phyloP scores from a whole-genome alignment of 2,888 invertebrate genomes.

The Dinocampus coccinellae region DNA sequence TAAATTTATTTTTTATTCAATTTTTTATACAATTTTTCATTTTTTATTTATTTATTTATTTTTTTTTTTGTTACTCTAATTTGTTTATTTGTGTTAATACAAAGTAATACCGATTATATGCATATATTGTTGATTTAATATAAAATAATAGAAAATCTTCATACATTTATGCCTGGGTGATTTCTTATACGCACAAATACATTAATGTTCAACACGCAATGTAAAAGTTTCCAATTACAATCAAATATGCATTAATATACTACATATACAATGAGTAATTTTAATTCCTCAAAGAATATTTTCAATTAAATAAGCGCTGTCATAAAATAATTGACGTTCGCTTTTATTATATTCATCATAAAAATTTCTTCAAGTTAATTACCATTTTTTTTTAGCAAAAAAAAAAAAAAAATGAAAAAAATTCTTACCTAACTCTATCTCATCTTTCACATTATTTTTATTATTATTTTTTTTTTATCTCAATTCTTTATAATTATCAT shows the following conservation, averaged over 20 bases:
- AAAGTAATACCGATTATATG: constrained; percentile 13
- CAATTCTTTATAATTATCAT: not conserved
- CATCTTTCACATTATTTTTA: not conserved
- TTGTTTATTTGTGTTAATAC: too few relatives aligned
- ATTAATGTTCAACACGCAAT: constrained; percentile 43
- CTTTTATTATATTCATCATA: not conserved
- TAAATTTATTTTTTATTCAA: too few relatives aligned
- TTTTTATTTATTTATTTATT: too few relatives aligned
- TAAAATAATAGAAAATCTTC: constrained; percentile 48
- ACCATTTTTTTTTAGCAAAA: not conserved
- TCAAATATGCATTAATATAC: too few relatives aligned
- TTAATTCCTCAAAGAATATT: not conserved
- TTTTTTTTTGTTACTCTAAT: too few relatives aligned
- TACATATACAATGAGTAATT: too few relatives aligned
- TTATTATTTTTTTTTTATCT: not conserved
- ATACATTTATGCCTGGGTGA: constrained; percentile 51
- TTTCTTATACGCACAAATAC: constrained; percentile 17
- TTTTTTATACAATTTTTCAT: too few relatives aligned
- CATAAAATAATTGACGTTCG: not conserved
- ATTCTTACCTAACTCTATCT: not conserved
- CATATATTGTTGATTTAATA: not conserved
- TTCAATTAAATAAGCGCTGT: not conserved
- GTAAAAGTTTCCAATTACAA: constrained; percentile 57
- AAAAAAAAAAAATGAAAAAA: too few relatives aligned
- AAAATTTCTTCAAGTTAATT: not conserved